Percentiles rank a stretch among this genome's conserved stretches.
phyloP scores from a whole-genome alignment of 2,888 invertebrate genomes.

The Drosophila falleni region DNA sequence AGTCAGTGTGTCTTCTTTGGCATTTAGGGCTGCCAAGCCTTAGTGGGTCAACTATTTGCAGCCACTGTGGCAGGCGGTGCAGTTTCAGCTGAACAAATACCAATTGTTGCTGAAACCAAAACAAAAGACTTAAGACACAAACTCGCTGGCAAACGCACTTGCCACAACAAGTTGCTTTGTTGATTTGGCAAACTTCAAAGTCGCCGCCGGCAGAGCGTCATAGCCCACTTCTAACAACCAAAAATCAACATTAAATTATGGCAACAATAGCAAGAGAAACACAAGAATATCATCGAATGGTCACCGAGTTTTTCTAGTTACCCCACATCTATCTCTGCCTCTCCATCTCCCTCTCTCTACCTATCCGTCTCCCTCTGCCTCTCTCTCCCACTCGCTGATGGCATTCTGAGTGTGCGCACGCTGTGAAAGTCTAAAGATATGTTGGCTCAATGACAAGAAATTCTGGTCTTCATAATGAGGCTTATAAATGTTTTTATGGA shows the following conservation, averaged over 20 bases:
- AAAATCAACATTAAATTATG: conserved; percentile 77
- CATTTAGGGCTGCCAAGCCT: conserved; percentile 48
- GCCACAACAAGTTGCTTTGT: conserved; percentile 46
- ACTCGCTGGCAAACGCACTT: conserved; percentile 76
- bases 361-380: background rate
- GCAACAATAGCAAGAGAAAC: conserved; percentile 54
- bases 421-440: conserved; percentile 68
- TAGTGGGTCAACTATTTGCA: conserved; percentile 66
- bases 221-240: conserved; percentile 74
- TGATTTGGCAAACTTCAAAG: conserved; percentile 54
- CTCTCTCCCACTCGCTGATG: conserved; percentile 13
- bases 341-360: conserved; percentile 1
- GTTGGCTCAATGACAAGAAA: conserved; percentile 73
- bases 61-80: conserved; percentile 26
- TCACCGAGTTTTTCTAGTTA: conserved; percentile 37
- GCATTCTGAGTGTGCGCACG: conserved; percentile 60
- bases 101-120: conserved; percentile 32
- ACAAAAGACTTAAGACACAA: conserved; percentile 71
- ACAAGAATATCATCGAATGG: conserved; percentile 52
- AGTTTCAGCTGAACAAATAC: conserved; percentile 26
- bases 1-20: conserved; percentile 48
- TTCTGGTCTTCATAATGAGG: conserved; percentile 80
- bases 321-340: conserved; percentile 8
- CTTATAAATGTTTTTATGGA: conserved; percentile 80
- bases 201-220: conserved; percentile 50